Percentiles rank a stretch among this genome's conserved stretches.
These are phyloP conservation scores for Pilophorus perplexus DNA, from an alignment of 2,888 invertebrate genomes.

Conservation along the genomic window DNA sequence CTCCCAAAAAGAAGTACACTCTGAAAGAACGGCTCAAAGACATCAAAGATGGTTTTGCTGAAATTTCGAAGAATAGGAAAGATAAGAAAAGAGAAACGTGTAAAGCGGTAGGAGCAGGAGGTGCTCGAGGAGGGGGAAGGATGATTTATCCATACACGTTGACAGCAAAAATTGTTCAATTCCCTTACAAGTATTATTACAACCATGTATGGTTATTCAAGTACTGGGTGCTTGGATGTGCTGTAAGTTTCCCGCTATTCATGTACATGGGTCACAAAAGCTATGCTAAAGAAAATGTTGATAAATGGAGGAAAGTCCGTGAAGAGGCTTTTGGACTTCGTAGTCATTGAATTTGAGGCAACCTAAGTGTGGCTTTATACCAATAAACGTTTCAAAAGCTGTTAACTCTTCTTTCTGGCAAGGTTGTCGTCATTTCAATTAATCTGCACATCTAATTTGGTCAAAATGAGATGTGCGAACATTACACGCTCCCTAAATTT, in stretches of 20 bases:
- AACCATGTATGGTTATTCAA: constrained; percentile 7
- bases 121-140: not conserved
- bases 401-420: too few species aligned
- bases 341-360: not conserved
- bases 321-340: not conserved
- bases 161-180: constrained; percentile 12
- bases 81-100: constrained; percentile 1
- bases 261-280: not conserved
- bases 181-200: constrained; percentile 1
- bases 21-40: not conserved
- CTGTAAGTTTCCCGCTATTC: not conserved
- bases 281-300: constrained; percentile 1
- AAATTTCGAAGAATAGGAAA: constrained; percentile 10
- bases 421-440: too few species aligned
- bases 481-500: too few species aligned
- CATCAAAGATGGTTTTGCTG: constrained; percentile 16
- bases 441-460: too few species aligned
- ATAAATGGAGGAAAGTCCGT: not conserved
- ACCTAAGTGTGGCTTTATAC: too few species aligned
- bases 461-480: too few species aligned
- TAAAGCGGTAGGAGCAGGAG: not conserved
- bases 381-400: too few species aligned
- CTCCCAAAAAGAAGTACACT: constrained; percentile 19
- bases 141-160: constrained; percentile 26
- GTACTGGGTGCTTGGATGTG: not conserved